Conservation (phyloP, 2,113 vertebrate genomes). For the Syngnathoides biaculeatus region DNA sequence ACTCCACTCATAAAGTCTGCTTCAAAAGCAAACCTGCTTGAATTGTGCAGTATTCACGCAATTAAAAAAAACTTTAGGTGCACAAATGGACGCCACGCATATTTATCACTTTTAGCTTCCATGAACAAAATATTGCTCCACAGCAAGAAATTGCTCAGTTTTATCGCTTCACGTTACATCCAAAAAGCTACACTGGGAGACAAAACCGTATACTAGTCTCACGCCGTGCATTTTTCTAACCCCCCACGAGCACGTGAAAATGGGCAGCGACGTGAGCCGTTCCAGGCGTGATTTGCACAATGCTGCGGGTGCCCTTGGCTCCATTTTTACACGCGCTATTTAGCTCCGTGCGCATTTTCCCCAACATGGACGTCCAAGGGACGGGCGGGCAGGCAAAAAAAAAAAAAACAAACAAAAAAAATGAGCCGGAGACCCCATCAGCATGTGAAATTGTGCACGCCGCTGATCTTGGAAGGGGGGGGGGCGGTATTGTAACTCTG, state of each 20-base stretch:
- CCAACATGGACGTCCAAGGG: not conserved
- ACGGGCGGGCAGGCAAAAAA: not conserved
- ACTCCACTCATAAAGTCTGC: too few relatives aligned
- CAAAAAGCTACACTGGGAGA: not conserved
- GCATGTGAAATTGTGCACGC: not conserved
- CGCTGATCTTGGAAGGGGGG: not conserved
- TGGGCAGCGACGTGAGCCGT: too few relatives aligned
- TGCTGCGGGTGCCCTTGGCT: too few relatives aligned
- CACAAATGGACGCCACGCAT: not conserved
- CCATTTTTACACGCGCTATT: not conserved
- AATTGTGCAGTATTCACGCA: too few relatives aligned
- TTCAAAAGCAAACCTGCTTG: too few relatives aligned
- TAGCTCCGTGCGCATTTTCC: not conserved
- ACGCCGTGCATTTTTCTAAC: too few relatives aligned
- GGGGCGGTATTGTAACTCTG: slow-evolving; percentile 1
- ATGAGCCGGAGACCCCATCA: not conserved
- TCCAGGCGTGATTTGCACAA: too few relatives aligned
- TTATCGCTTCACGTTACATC: too few relatives aligned
- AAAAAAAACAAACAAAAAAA: too few relatives aligned
- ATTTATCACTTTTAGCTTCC: not conserved
- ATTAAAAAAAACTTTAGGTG: too few relatives aligned
- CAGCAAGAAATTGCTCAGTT: not conserved
- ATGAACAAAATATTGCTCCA: not conserved
- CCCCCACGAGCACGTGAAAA: too few relatives aligned
- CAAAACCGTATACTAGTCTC: too few relatives aligned